Conservation (phyloP, 2,797 vertebrate species). For the Natrix natrix region DNA sequence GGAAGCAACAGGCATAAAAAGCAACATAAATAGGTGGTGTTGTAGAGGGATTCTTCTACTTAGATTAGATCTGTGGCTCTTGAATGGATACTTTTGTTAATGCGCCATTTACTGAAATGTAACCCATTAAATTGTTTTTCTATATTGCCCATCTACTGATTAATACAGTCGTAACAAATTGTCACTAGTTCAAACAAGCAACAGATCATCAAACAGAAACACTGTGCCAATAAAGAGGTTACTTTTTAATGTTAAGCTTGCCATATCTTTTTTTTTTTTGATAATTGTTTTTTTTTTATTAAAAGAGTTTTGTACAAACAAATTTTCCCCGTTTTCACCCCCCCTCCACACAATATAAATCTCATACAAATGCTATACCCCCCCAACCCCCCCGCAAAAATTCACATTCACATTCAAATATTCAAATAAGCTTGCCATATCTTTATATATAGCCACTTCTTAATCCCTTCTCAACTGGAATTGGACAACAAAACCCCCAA, state of each 20-base stretch:
- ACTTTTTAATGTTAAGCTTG: conserved; percentile 17
- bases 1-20: background rate
- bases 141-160: background rate
- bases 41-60: background rate
- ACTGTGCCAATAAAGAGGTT: background rate
- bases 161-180: background rate
- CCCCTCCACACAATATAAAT: too few species aligned
- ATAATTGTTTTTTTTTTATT: too few species aligned
- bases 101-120: background rate
- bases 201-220: conserved; percentile 14
- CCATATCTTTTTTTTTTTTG: conserved; percentile 7
- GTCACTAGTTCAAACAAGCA: conserved; percentile 6
- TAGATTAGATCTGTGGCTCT: background rate
- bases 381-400: too few species aligned
- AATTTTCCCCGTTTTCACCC: too few species aligned
- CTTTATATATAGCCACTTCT: conserved; percentile 10
- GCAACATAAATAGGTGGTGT: background rate
- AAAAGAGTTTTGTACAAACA: too few species aligned
- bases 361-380: too few species aligned
- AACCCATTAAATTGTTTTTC: background rate
- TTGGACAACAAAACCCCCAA: background rate
- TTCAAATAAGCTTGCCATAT: background rate
- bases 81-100: background rate
- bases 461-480: background rate
- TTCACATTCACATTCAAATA: too few species aligned